Evolutionary conservation across 2,888 invertebrate genomes (phyloP).

Genomic region (Norana najaformis): DNA sequence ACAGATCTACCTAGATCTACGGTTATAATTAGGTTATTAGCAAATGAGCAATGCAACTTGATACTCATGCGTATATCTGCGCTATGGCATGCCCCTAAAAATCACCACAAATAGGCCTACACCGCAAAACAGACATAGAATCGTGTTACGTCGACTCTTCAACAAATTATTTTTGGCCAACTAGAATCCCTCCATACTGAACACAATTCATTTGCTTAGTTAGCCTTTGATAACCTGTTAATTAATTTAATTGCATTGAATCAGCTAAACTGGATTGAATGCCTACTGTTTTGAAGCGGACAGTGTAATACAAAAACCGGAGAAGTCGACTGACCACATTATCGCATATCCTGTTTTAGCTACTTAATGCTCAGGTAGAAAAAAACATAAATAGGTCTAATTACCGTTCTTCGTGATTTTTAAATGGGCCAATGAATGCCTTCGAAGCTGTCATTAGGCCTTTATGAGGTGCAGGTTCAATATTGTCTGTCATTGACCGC

Average conservation of each 20-base stretch:
- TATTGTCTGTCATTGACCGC: not conserved
- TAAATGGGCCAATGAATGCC: not conserved
- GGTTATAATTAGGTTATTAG: not conserved
- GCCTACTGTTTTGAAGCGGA: not conserved
- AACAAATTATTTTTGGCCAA: too few relatives aligned
- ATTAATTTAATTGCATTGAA: too few relatives aligned
- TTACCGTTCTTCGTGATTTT: not conserved
- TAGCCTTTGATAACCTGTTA: too few relatives aligned
- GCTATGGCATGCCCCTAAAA: not conserved
- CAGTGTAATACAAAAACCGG: not conserved
- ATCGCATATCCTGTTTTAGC: not conserved
- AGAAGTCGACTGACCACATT: not conserved
- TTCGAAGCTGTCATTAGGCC: not conserved
- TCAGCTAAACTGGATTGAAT: not conserved
- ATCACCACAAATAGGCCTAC: not conserved
- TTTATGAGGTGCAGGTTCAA: not conserved
- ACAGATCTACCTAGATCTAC: not conserved
- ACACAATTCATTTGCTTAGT: too few relatives aligned
- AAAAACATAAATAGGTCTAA: not conserved
- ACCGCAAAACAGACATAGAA: not conserved
- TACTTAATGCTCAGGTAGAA: not conserved
- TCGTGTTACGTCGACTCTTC: not conserved
- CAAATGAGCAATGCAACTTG: not conserved
- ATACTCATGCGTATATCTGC: not conserved
- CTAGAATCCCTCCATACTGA: too few relatives aligned